These are phyloP conservation scores for Trissolcus basalis DNA, from an alignment of 1,140 invertebrate genomes.

Conservation along the genomic window DNA sequence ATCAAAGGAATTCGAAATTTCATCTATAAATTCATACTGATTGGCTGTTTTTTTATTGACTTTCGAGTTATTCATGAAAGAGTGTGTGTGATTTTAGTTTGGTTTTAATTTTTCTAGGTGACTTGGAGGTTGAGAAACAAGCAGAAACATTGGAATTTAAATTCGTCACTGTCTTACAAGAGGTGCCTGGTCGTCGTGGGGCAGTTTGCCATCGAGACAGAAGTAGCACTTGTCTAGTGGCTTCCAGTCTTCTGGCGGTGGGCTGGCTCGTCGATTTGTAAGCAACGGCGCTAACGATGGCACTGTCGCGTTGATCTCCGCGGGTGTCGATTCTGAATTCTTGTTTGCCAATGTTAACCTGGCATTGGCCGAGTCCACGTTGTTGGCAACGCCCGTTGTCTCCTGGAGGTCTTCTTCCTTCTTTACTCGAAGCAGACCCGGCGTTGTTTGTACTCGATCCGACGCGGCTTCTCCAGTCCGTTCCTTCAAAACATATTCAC, in stretches of 20 bases:
- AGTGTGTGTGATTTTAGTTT: too few relatives aligned
- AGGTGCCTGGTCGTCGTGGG: slow-evolving; percentile 78
- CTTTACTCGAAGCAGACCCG: slow-evolving; percentile 73
- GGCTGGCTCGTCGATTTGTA: slow-evolving; percentile 71
- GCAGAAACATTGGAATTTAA: too few relatives aligned
- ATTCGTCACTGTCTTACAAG: slow-evolving; percentile 72
- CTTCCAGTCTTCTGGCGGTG: slow-evolving; percentile 85
- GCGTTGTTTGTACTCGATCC: slow-evolving; percentile 70
- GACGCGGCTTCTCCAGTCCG: slow-evolving; percentile 66
- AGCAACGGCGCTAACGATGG: slow-evolving; percentile 63
- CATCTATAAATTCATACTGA: not conserved
- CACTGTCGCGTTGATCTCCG: slow-evolving; percentile 58
- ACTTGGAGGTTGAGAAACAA: too few relatives aligned
- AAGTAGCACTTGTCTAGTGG: slow-evolving; percentile 91
- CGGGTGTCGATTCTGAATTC: slow-evolving; percentile 49
- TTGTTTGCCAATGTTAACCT: slow-evolving; percentile 60
- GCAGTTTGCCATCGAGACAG: slow-evolving; percentile 88
- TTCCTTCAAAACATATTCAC: slow-evolving; percentile 65
- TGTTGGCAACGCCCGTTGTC: slow-evolving; percentile 60
- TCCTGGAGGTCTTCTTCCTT: slow-evolving; percentile 74
- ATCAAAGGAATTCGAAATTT: not conserved
- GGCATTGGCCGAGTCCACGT: slow-evolving; percentile 62
- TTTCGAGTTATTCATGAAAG: too few relatives aligned
- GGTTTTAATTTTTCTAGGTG: too few relatives aligned
- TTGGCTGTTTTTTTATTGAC: too few relatives aligned